Evolutionary conservation across 2,797 vertebrate genomes (phyloP).

Genomic region (Chelmon rostratus): DNA sequence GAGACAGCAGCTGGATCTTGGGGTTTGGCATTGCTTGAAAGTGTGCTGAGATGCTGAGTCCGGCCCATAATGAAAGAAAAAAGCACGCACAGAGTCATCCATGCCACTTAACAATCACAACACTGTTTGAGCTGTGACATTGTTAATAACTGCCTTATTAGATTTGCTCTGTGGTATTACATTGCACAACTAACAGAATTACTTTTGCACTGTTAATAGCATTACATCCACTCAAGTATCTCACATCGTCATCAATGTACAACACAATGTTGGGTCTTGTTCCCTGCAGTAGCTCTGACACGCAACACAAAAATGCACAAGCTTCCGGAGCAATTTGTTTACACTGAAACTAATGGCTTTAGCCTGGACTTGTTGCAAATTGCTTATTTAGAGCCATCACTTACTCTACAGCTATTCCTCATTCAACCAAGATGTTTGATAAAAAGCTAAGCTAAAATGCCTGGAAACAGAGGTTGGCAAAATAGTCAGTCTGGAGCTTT

Average conservation of each 20-base stretch:
- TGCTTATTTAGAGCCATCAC: slow-evolving; percentile 1
- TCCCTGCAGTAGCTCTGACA: slow-evolving; percentile 22
- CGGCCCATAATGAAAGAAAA: slow-evolving; percentile 41
- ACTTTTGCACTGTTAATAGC: slow-evolving; percentile 36
- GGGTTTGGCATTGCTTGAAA: slow-evolving; percentile 78
- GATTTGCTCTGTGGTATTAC: slow-evolving; percentile 41
- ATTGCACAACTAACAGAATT: slow-evolving; percentile 40
- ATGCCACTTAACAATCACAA: slow-evolving; percentile 47
- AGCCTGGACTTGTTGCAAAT: slow-evolving; percentile 5
- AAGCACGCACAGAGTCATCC: slow-evolving; percentile 23
- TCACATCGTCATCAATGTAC: slow-evolving; percentile 36
- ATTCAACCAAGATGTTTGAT: slow-evolving; percentile 22
- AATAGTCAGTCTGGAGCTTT: slow-evolving; percentile 5
- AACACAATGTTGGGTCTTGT: slow-evolving; percentile 15
- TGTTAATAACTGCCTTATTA: slow-evolving; percentile 51
- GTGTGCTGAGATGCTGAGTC: slow-evolving; percentile 52
- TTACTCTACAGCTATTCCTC: slow-evolving; percentile 14
- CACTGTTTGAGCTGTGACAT: slow-evolving; percentile 38
- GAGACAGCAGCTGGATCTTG: slow-evolving; percentile 66
- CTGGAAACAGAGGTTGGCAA: slow-evolving; percentile 7
- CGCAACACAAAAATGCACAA: slow-evolving; percentile 22
- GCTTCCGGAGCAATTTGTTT: slow-evolving; percentile 9
- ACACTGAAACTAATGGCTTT: slow-evolving; percentile 9
- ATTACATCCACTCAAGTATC: slow-evolving; percentile 33
- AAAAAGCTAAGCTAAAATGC: not conserved